Evolutionary conservation across 2,888 invertebrate species (phyloP), one percentile per base, ranked within the genome.

Genomic region (Salpingus planirostris): DNA sequence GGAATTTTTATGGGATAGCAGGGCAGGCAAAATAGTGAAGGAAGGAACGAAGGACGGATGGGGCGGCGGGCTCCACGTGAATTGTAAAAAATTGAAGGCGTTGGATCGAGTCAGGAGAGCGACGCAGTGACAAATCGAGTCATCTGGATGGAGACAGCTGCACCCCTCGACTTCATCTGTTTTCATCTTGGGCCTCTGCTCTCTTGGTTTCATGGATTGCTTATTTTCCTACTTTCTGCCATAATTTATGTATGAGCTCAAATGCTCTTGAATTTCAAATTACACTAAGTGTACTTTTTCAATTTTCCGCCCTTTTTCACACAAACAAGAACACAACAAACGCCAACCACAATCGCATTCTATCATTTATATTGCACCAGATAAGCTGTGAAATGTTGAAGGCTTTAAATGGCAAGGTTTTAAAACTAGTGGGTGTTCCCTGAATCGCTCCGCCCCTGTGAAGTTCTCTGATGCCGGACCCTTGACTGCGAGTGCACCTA

Each of bases 41-140:
- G n/a, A n/a, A n/a, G n/a, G n/a, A n/a, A n/a, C n/a, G n/a, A n/a
- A n/a, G n/a, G n/a, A n/a, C n/a, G n/a, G n/a, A n/a, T n/a, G n/a
- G n/a, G n/a, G n/a, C n/a, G n/a, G n/a, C n/a, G n/a, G n/a, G n/a
- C n/a, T n/a, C n/a, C 11, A 14, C 29, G 27, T 26, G 33, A 32
- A 31, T 39, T 31, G 39, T 39, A 36, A 39, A 36, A 39, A 39
- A 39, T 39, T 26, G 29, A 32, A 42, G 44, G 45, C 46, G 44
- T 44, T 44, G 43, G 8, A 47, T 42, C 47, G 43, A 47, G 48
- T 45, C 46, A 43, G 32, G 36, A 41, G 44, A 43, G 50, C 42
- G 44, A 44, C 47, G 40, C 31, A 11, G 31, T 47, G 50, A 50
- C 46, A 49, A 50, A 52, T 52, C 49, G 49, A 52, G 47, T 49